Percentiles rank a stretch among this genome's conserved stretches.
phyloP scores from a whole-genome alignment of 2,888 invertebrate genomes.

The Tipula unca region DNA sequence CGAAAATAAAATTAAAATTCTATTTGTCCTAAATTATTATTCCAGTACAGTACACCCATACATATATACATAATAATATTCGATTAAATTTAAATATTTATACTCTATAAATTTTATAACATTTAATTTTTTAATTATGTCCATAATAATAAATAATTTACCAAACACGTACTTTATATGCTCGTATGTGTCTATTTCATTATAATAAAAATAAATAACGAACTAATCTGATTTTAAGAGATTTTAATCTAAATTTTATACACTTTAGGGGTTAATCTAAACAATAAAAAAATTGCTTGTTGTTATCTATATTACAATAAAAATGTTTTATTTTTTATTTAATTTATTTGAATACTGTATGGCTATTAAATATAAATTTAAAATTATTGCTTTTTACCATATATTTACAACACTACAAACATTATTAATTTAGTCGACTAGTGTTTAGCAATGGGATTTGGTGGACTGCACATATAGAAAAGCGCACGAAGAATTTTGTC shows the following conservation, averaged over 20 bases:
- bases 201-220: not conserved
- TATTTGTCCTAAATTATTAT: not conserved
- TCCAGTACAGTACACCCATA: not conserved
- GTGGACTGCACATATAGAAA: not conserved
- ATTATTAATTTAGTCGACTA: not conserved
- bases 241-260: not conserved
- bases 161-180: not conserved
- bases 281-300: not conserved
- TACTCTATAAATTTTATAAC: not conserved
- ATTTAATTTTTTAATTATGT: not conserved
- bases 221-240: not conserved
- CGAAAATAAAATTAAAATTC: not conserved
- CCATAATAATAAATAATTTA: not conserved
- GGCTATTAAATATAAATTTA: not conserved
- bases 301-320: not conserved
- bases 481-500: not conserved
- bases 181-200: not conserved
- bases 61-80: not conserved
- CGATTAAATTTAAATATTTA: constrained; percentile 8
- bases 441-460: not conserved
- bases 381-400: not conserved
- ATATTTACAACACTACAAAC: not conserved
- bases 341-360: not conserved
- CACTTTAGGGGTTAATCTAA: not conserved
- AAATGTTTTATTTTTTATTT: not conserved